Conservation (phyloP, 2,113 vertebrate genomes). For the Takifugu flavidus region DNA sequence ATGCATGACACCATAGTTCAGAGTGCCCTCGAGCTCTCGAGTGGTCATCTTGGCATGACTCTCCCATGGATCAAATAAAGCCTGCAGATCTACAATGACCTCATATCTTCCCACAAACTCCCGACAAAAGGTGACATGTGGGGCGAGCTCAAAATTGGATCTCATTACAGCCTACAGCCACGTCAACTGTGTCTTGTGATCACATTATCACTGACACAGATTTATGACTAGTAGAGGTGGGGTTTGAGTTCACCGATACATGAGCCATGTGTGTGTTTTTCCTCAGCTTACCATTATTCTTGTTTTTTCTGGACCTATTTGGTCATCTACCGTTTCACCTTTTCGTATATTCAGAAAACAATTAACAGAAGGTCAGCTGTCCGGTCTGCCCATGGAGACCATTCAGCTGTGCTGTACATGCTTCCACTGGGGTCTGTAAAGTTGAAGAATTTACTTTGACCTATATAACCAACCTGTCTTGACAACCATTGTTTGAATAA, state of each 20-base stretch:
- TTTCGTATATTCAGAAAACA: too few species aligned
- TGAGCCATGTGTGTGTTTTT: constrained; percentile 1
- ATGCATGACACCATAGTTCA: too few species aligned
- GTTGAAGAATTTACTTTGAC: too few species aligned
- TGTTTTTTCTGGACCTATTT: too few species aligned
- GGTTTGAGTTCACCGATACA: constrained; percentile 8
- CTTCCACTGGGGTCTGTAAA: too few species aligned
- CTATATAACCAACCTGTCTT: too few species aligned
- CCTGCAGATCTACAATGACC: constrained; percentile 24
- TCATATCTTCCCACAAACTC: constrained; percentile 40
- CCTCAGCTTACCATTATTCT: too few species aligned
- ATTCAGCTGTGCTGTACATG: too few species aligned
- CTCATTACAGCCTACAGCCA: constrained; percentile 24
- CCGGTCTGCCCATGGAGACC: too few species aligned
- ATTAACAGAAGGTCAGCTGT: too few species aligned
- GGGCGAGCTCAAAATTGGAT: constrained; percentile 27
- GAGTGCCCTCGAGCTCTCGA: constrained; percentile 1
- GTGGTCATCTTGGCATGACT: not conserved
- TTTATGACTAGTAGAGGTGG: constrained; percentile 5
- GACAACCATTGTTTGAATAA: too few species aligned
- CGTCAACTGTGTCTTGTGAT: constrained; percentile 29
- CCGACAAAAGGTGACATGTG: constrained; percentile 35
- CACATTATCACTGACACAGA: constrained; percentile 22
- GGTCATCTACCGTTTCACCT: too few species aligned
- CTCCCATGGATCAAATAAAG: constrained; percentile 8